Evolutionary conservation across 2,888 invertebrate genomes (phyloP), one percentile per base, ranked within the genome.

Genomic region (Drosophila subquinaria): DNA sequence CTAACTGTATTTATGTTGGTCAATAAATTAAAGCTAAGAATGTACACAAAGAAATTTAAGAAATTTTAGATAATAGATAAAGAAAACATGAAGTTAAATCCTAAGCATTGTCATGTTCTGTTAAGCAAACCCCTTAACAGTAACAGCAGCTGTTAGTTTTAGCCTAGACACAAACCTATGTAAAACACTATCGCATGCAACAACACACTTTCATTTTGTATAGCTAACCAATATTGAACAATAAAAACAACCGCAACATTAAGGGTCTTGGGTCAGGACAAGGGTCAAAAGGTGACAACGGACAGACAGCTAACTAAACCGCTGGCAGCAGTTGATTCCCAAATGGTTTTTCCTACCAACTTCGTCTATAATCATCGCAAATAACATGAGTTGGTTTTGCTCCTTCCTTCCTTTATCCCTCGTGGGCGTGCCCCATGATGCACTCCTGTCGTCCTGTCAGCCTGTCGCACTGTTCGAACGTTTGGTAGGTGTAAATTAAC

Each of bases 401-500:
- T n/a, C 20, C 52, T 30, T 0, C 27, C 30, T 27, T 27, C 20
- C 20, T 20, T 11, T 10, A 69, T n/a, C n/a, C n/a, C 38, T 38
- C 2, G 38, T n/a, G 70, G 51, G 59, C 51, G 30, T 59, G 60
- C 43, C 47, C 60, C 43, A 42, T 43, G 60, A 56, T 56, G 64
- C 73, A 70, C 79, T 73, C 65, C 82, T 73, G 73, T 53, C 71
- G 59, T 66, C 15, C n/a, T 52, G 27, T 38, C 52, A 1, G 27
- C 1, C 38, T 27, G 56, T 56, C 30, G 15, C 6, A 1, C 6
- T 30, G 30, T 20, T 20, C 20, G 20, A 20, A 20, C 20, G 20
- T 71, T 69, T 67, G 76, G 76, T 73, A 84, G 81, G 83, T 82
- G 82, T 81, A 75, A 71, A 78, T 78, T 73, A 65, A 36, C 56